phyloP scores from a whole-genome alignment of 2,888 invertebrate genomes.

The Pogonocherus hispidulus region DNA sequence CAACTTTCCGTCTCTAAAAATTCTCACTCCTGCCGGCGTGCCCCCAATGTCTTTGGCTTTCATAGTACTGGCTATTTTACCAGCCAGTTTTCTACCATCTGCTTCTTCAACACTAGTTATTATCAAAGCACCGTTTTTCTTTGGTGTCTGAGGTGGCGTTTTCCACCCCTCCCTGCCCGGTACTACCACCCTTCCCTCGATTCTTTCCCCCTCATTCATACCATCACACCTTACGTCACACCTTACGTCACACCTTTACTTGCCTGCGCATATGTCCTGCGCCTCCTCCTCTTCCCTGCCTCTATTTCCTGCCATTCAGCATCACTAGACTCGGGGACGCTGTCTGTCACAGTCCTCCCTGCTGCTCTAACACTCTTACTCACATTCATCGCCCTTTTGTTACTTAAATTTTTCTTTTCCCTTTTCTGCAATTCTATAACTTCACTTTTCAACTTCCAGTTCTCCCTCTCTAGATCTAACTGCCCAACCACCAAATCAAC shows the following conservation, averaged over 20 bases:
- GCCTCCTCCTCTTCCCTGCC: neutral
- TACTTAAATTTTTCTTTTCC: too few relatives aligned
- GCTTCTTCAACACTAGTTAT: neutral
- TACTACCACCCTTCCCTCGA: neutral
- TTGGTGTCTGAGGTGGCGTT: neutral
- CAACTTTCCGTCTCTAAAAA: neutral
- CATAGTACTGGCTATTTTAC: neutral
- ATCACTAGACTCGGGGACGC: too few relatives aligned
- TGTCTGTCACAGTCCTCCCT: too few relatives aligned
- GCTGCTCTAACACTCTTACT: neutral
- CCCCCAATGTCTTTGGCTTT: neutral
- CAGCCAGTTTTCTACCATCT: neutral
- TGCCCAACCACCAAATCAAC: neutral
- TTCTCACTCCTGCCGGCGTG: neutral
- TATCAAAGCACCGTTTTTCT: neutral
- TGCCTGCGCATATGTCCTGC: neutral
- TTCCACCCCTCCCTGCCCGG: neutral
- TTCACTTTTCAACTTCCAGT: neutral
- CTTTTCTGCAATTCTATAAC: neutral
- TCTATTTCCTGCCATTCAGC: neutral
- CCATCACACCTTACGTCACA: too few relatives aligned
- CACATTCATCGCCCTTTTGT: neutral
- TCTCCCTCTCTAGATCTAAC: neutral
- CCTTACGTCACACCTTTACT: neutral
- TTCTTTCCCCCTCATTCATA: neutral